phyloP scores from a whole-genome alignment of 1,140 invertebrate genomes.

The Lineus longissimus region DNA sequence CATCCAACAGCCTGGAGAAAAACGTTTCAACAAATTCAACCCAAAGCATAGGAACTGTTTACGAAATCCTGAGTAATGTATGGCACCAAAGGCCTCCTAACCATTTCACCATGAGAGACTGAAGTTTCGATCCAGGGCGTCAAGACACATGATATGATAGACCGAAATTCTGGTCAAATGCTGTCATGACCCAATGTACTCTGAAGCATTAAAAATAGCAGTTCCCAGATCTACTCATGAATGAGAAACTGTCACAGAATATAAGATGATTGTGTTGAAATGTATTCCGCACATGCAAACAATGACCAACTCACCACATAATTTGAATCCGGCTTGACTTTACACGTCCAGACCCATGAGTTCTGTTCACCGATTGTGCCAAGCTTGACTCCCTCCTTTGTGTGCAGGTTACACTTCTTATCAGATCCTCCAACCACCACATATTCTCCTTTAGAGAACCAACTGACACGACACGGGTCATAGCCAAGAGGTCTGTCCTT shows the following conservation, averaged over 20 bases:
- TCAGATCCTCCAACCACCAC: constrained; percentile 81
- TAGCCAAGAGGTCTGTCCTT: constrained; percentile 76
- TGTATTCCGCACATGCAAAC: too few species aligned
- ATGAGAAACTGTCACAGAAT: too few species aligned
- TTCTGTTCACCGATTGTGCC: constrained; percentile 68
- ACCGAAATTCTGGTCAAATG: too few species aligned
- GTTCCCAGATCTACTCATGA: too few species aligned
- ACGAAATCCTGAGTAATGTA: not conserved
- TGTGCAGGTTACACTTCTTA: constrained; percentile 72
- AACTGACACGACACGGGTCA: constrained; percentile 74
- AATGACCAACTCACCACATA: constrained; percentile 67
- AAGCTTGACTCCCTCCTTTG: constrained; percentile 78
- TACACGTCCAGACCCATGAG: constrained; percentile 84
- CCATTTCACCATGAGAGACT: constrained; percentile 24
- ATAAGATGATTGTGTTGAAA: too few species aligned
- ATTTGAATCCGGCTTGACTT: constrained; percentile 69
- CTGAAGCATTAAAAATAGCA: too few species aligned
- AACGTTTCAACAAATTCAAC: not conserved
- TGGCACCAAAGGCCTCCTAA: constrained; percentile 20
- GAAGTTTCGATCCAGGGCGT: too few species aligned
- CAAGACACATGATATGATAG: too few species aligned
- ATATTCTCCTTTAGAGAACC: constrained; percentile 76
- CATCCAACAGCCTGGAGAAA: constrained; percentile 77
- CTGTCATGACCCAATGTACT: too few species aligned
- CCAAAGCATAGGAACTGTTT: not conserved